Conservation (phyloP, 2,113 vertebrate species). For the Pseudorhombus dupliciocellatus region DNA sequence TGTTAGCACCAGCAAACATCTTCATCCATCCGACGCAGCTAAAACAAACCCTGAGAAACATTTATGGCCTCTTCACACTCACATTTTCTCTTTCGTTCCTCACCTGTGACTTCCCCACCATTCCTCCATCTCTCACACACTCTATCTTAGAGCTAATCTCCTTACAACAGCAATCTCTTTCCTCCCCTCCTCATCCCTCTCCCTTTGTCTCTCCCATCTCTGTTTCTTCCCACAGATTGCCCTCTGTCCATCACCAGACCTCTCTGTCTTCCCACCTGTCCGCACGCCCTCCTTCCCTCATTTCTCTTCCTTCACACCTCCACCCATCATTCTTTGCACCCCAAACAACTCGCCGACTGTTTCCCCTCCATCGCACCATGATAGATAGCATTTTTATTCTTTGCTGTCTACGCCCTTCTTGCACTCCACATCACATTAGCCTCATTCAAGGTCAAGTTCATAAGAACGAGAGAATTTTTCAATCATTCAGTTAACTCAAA, state of each 20-base stretch:
- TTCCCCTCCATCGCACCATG: constrained; percentile 13
- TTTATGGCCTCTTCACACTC: constrained; percentile 33
- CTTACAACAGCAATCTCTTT: constrained; percentile 58
- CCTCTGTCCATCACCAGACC: constrained; percentile 57
- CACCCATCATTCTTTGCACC: constrained; percentile 61
- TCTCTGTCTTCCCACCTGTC: constrained; percentile 66
- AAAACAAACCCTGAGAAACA: constrained; percentile 52
- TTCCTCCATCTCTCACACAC: constrained; percentile 34
- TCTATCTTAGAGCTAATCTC: constrained; percentile 63
- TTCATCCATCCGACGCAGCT: constrained; percentile 64
- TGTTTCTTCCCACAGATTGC: constrained; percentile 41
- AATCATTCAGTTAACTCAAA: constrained; percentile 41
- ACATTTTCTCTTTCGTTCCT: constrained; percentile 10
- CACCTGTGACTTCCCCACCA: constrained; percentile 42
- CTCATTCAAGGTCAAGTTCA: constrained; percentile 57
- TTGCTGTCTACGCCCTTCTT: not conserved
- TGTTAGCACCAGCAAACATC: constrained; percentile 45
- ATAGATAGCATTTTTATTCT: constrained; percentile 38
- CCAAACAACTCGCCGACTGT: constrained; percentile 53
- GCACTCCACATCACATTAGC: constrained; percentile 27
- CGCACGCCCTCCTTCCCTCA: constrained; percentile 35
- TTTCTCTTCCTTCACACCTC: constrained; percentile 59
- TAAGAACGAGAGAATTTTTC: constrained; percentile 39
- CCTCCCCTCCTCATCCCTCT: constrained; percentile 33
- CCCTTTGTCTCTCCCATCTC: constrained; percentile 44